Base-by-base conservation (phyloP, 2,113 vertebrate genomes). In the Pomatostomus ruficeps region DNA sequence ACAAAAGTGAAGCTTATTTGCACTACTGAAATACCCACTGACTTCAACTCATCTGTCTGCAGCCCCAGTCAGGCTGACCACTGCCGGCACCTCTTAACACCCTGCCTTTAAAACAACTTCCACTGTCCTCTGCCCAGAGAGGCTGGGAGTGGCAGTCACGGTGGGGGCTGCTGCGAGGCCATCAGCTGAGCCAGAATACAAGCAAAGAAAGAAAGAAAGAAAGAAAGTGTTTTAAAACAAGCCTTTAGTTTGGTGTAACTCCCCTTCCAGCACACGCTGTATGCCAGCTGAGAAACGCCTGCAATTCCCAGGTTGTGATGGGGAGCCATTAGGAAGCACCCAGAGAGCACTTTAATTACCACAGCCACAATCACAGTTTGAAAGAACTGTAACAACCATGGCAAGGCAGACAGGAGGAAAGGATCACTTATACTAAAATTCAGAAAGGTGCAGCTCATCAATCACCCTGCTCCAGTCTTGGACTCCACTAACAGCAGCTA, bases 351-450 rank as follows among this genome's bases (percentile, higher is more conserved):
- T 96, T 95, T 59, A 85, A 96, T 92, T 87, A 92, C 61, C 70
- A 54, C 59, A 91, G 84, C 55, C 93, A 91, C 65, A 43, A 68
- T 58, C 51, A 52, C 61, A 74, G 66, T 55, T 90, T 82, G 84
- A 85, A 94, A 87, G 88, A 92, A 76, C 54, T 38, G 45, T 68
- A 85, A 95, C 72, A 88, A 67, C 67, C 67, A 67, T 25, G 35
- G 89, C 92, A 90, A 80, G 65, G 86, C 78, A 93, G 84, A 58
- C 51, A 92, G 85, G 79, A 88, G 52, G 72, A 84, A 96, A 92
- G 14, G 7, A 95, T 95, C 81, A 86, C 88, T 63, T 48, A 38
- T 24, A 72, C 59, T 83, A 49, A 85, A 89, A 84, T 93, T 74
- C 80, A 71, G 85, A 87, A 96, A 85, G 0, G 84, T 63, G 48